Conservation (phyloP, 2,888 invertebrate genomes). For the Diploptera punctata region DNA sequence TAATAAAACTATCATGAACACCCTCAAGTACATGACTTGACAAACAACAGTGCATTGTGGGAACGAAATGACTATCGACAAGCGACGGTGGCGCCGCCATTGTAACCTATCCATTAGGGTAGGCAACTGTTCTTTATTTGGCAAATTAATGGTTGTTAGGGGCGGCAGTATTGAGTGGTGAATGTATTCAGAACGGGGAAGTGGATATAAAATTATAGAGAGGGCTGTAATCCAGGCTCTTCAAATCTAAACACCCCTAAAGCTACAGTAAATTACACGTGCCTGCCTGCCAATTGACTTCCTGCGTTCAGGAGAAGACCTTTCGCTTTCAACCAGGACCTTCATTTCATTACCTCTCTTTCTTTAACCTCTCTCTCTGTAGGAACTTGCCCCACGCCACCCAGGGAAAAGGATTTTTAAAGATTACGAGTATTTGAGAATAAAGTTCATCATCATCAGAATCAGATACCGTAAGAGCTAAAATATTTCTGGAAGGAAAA, state of each 20-base stretch:
- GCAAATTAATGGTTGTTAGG: conserved; percentile 34
- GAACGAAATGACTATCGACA: conserved; percentile 24
- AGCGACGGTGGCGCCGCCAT: conserved; percentile 17
- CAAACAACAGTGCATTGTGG: conserved; percentile 21
- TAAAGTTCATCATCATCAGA: too few relatives aligned
- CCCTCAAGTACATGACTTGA: conserved; percentile 22
- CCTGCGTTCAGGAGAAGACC: too few relatives aligned
- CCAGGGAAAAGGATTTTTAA: too few relatives aligned
- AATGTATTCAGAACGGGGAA: conserved; percentile 7
- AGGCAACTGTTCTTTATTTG: conserved; percentile 33
- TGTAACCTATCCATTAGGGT: conserved; percentile 31
- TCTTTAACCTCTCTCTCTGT: too few relatives aligned
- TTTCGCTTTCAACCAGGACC: too few relatives aligned
- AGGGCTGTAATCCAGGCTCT: conserved; percentile 8
- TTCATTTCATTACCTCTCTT: too few relatives aligned
- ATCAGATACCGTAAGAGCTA: too few relatives aligned
- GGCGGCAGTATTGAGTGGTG: conserved; percentile 19
- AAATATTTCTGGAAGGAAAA: too few relatives aligned
- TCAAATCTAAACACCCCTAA: conserved; percentile 24
- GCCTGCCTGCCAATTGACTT: conserved; percentile 19
- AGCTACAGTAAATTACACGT: conserved; percentile 19
- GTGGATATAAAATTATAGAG: conserved; percentile 22
- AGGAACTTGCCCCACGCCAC: too few relatives aligned
- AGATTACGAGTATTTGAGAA: too few relatives aligned
- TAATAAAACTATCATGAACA: conserved; percentile 22